Conservation (phyloP, 2,797 vertebrate species). For the Botia kubotai region DNA sequence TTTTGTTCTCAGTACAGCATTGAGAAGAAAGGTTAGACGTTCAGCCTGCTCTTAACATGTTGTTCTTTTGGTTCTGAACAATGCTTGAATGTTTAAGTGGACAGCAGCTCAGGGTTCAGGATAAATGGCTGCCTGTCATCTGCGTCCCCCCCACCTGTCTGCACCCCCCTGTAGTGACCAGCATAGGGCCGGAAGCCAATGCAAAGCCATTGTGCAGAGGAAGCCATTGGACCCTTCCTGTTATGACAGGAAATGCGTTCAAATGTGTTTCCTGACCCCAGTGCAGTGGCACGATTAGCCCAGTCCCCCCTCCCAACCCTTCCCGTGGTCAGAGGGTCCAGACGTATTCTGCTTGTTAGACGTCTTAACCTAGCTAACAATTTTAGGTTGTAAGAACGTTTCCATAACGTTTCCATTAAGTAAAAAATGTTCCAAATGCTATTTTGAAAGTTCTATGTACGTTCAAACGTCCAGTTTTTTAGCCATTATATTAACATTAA, state of each 20-base stretch:
- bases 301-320: constrained; percentile 71
- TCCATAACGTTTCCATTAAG: too few relatives aligned
- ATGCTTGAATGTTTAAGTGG: constrained; percentile 38
- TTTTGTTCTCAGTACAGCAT: background rate
- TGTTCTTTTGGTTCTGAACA: constrained; percentile 37
- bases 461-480: too few relatives aligned
- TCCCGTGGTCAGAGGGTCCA: constrained; percentile 2
- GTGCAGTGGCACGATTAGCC: constrained; percentile 79
- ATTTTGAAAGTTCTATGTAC: too few relatives aligned
- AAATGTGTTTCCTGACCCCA: constrained; percentile 95
- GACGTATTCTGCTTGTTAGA: background rate
- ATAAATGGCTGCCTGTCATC: constrained; percentile 68
- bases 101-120: constrained; percentile 26
- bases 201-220: constrained; percentile 84
- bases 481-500: too few relatives aligned
- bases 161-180: constrained; percentile 42
- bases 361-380: background rate
- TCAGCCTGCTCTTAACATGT: constrained; percentile 1
- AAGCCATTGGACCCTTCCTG: constrained; percentile 91
- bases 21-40: constrained; percentile 13
- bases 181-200: constrained; percentile 79
- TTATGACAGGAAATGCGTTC: constrained; percentile 96
- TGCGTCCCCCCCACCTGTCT: constrained; percentile 56
- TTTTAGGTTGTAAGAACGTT: too few relatives aligned
- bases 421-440: too few relatives aligned